Conservation (phyloP, 2,888 invertebrate genomes). For the Heteromyza rotundicornis region DNA sequence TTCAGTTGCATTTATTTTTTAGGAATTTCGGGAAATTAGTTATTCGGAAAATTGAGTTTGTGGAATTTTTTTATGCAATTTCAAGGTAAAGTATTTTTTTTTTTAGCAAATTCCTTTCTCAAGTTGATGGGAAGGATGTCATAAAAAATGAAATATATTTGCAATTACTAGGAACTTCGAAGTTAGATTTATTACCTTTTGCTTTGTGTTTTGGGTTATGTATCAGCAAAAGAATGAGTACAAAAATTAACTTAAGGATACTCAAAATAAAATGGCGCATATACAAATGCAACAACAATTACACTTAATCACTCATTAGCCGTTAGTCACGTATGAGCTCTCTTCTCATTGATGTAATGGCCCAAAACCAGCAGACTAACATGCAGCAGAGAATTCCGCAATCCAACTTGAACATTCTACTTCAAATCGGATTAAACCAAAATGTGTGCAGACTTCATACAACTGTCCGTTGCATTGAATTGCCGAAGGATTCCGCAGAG, state of each 20-base stretch:
- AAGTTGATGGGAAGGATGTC: too few relatives aligned
- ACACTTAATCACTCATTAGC: neutral
- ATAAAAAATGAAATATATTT: too few relatives aligned
- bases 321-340: slow-evolving; percentile 2
- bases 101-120: neutral
- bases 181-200: too few relatives aligned
- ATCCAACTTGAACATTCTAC: neutral
- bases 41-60: too few relatives aligned
- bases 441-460: slow-evolving; percentile 1
- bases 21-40: too few relatives aligned
- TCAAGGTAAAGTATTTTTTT: neutral
- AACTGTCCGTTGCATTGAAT: neutral
- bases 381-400: neutral
- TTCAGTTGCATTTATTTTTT: neutral
- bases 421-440: slow-evolving; percentile 2
- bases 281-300: too few relatives aligned
- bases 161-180: too few relatives aligned
- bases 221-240: too few relatives aligned
- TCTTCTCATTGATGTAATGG: neutral
- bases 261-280: too few relatives aligned
- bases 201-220: too few relatives aligned
- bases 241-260: too few relatives aligned
- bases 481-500: too few relatives aligned
- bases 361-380: neutral
- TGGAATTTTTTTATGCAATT: neutral